A percentile compares a stretch with the other conserved stretches of the same genome.
These are phyloP conservation scores for Rhinopithecus roxellana DNA, from an alignment of 2,113 vertebrate genomes.

Conservation along the genomic window DNA sequence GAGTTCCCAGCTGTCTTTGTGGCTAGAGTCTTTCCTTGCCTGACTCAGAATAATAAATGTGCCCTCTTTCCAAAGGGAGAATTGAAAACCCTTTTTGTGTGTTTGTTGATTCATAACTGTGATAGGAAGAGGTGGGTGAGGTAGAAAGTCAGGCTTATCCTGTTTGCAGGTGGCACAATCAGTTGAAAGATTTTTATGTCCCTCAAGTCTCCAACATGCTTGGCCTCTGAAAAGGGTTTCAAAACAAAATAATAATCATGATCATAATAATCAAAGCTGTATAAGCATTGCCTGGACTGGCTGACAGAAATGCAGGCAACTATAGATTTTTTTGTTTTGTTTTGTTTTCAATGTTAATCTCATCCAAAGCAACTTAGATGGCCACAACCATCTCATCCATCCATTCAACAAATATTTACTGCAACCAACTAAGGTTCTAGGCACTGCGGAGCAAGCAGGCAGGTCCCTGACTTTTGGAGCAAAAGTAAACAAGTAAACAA, in stretches of 20 bases:
- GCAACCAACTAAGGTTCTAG: neutral
- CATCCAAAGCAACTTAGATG: neutral
- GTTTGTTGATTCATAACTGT: slow-evolving; percentile 21
- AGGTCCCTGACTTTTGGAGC: neutral
- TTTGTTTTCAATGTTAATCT: neutral
- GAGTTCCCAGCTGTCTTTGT: slow-evolving; percentile 69
- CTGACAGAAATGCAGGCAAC: neutral
- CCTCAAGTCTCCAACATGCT: slow-evolving; percentile 13
- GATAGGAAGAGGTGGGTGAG: neutral
- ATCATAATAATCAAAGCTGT: neutral
- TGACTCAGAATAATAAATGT: slow-evolving; percentile 66
- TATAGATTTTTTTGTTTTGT: too few relatives aligned
- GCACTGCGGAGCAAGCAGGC: neutral
- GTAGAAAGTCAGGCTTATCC: neutral
- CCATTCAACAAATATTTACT: neutral
- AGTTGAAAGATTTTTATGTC: slow-evolving; percentile 47
- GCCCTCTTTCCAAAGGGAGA: neutral
- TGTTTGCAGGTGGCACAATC: slow-evolving; percentile 51
- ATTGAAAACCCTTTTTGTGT: neutral
- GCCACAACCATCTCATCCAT: neutral
- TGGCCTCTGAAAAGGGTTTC: neutral
- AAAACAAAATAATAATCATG: slow-evolving; percentile 48
- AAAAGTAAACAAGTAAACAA: neutral
- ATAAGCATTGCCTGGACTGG: neutral
- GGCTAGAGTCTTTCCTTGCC: slow-evolving; percentile 41